Evolutionary conservation across 2,888 invertebrate genomes (phyloP), one percentile per base, ranked within the genome.

Genomic region (Athalia rosae): DNA sequence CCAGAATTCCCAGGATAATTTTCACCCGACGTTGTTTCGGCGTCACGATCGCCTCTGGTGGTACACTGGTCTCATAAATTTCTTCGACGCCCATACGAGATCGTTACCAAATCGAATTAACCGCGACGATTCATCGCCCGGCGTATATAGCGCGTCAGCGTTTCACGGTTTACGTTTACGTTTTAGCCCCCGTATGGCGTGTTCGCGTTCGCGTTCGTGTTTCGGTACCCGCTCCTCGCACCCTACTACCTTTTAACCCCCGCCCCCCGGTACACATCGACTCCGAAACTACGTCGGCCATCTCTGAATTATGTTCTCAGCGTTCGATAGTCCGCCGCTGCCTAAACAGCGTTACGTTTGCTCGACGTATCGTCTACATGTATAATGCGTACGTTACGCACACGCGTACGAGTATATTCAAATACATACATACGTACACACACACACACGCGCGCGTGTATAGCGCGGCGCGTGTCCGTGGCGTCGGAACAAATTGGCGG

Each of bases 401-500:
- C 3, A 11, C 63, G 47, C 64, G 5, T 64, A 43, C 47, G n/a
- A n/a, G 13, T n/a, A 53, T 53, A 11, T n/a, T n/a, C n/a, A 11
- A 53, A 3, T n/a, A 53, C 8, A 53, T 53, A 53, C 15, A 15
- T n/a, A n/a, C n/a, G 15, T 15, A 11, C 8, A 66, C 47, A 48
- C 48, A 15, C 8, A 48, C 56, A 43, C 47, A 59, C 71, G 59
- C 45, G 11, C 28, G 59, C 59, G 8, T 73, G 47, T 15, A 59
- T 47, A 58, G 48, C 9, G 43, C 13, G 58, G 71, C 56, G 28
- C 71, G 73, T 74, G 61, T 61, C 61, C 47, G 71, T 45, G 13
- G 83, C 85, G 83, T 86, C 85, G 86, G 87, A 88, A 87, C 87
- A 88, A 87, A 88, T 87, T 85, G 87, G 85, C 85, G 85, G 85